Conservation (phyloP, 2,888 invertebrate species). For the Abrostola tripartita region DNA sequence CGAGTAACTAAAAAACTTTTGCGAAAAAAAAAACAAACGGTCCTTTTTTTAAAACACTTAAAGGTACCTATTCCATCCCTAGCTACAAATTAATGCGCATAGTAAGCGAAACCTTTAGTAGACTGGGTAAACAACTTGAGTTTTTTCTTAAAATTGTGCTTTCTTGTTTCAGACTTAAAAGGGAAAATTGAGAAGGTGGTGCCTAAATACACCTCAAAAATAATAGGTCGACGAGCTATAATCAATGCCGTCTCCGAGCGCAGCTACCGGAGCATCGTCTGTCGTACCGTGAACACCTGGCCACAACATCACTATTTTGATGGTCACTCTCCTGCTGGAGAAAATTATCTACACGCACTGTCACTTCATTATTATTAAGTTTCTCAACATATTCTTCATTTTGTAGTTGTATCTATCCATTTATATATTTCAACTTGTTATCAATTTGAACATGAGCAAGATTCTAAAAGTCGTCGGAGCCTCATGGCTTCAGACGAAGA, state of each 20-base stretch:
- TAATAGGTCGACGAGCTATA: slow-evolving; percentile 61
- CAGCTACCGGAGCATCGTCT: slow-evolving; percentile 65
- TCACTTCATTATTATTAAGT: slow-evolving; percentile 89
- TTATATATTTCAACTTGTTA: slow-evolving; percentile 46
- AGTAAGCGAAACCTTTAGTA: background rate
- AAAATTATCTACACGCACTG: slow-evolving; percentile 83
- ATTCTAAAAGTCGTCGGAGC: slow-evolving; percentile 94
- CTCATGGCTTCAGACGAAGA: slow-evolving; percentile 92
- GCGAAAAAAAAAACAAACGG: too few relatives aligned
- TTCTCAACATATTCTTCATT: slow-evolving; percentile 85
- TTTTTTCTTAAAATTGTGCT: slow-evolving; percentile 14
- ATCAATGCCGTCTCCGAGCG: slow-evolving; percentile 77
- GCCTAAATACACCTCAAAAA: slow-evolving; percentile 66
- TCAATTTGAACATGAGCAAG: slow-evolving; percentile 78
- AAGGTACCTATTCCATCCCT: slow-evolving; percentile 1
- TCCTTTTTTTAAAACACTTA: too few relatives aligned
- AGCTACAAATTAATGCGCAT: background rate
- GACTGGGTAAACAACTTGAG: background rate
- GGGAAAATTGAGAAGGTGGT: slow-evolving; percentile 68
- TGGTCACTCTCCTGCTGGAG: slow-evolving; percentile 81
- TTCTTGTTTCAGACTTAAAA: slow-evolving; percentile 82
- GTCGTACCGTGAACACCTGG: slow-evolving; percentile 73
- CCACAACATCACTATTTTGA: slow-evolving; percentile 76
- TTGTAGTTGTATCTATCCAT: slow-evolving; percentile 76
- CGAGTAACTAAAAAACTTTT: too few relatives aligned